Conservation (phyloP, 2,113 vertebrate species). For the Acanthochromis polyacanthus region DNA sequence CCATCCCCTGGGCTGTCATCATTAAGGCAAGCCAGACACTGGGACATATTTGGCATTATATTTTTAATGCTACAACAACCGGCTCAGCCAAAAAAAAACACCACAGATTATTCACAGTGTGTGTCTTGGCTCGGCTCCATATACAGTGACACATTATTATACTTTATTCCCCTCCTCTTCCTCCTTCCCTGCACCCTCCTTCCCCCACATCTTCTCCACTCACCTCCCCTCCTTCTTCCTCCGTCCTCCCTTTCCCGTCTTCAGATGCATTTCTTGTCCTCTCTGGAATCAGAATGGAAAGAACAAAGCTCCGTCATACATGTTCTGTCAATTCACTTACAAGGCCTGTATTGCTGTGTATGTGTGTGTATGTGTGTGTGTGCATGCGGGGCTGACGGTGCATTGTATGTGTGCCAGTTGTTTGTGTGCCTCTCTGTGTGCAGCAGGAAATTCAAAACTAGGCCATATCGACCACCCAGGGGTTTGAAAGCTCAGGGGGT, state of each 20-base stretch:
- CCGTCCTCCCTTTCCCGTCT: conserved; percentile 24
- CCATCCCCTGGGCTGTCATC: conserved; percentile 67
- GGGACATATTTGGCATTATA: conserved; percentile 73
- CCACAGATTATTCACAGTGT: conserved; percentile 74
- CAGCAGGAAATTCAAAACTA: conserved; percentile 80
- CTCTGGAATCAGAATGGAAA: conserved; percentile 46
- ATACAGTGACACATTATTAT: conserved; percentile 76
- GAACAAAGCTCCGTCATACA: conserved; percentile 57
- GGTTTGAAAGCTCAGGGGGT: conserved; percentile 82
- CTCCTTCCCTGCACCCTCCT: background rate
- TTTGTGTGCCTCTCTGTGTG: conserved; percentile 74
- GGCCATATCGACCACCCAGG: conserved; percentile 83
- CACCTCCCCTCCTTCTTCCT: conserved; percentile 38
- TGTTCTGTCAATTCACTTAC: conserved; percentile 59
- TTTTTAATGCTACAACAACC: conserved; percentile 76
- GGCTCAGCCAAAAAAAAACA: conserved; percentile 62
- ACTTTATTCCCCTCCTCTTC: conserved; percentile 44
- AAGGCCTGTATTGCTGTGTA: conserved; percentile 30
- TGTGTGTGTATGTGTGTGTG: conserved; percentile 4
- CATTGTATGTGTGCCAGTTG: conserved; percentile 74
- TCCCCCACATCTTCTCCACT: conserved; percentile 4
- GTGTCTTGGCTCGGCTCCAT: conserved; percentile 72
- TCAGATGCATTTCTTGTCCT: conserved; percentile 48
- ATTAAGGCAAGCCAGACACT: conserved; percentile 75
- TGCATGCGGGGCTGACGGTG: conserved; percentile 63